These are phyloP conservation scores for Apostichopus japonicus DNA, from an alignment of 35 echinoderm and acorn worm genomes.

Conservation along the genomic window DNA sequence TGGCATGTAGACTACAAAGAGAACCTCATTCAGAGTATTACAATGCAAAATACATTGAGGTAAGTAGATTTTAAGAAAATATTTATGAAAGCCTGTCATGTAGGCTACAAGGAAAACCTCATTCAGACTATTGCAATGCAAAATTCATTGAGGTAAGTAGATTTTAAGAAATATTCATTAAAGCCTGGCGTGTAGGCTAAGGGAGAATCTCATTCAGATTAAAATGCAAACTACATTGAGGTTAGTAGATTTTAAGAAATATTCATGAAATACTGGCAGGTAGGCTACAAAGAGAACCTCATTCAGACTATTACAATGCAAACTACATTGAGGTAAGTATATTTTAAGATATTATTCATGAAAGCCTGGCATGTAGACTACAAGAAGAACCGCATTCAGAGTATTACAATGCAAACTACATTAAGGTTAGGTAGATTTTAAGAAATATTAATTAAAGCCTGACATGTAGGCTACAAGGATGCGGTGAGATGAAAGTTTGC, in stretches of 20 bases:
- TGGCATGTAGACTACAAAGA: neutral
- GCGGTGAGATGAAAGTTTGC: too few species aligned
- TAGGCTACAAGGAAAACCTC: constrained; percentile 31
- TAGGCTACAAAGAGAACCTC: constrained; percentile 35
- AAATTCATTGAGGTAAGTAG: constrained; percentile 69
- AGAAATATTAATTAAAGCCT: too few species aligned
- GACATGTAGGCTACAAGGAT: neutral
- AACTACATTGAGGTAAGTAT: constrained; percentile 69
- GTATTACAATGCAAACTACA: too few species aligned
- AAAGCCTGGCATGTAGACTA: neutral
- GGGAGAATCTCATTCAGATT: constrained; percentile 68
- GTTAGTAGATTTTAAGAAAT: constrained; percentile 23
- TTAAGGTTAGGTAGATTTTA: too few species aligned
- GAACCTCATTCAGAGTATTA: constrained; percentile 77
- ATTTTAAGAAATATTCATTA: too few species aligned
- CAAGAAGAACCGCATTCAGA: constrained; percentile 64
- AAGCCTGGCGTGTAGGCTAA: neutral
- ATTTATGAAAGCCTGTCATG: neutral
- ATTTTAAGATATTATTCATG: too few species aligned
- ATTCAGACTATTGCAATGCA: constrained; percentile 77
- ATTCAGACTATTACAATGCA: constrained; percentile 78
- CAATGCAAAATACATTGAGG: constrained; percentile 76
- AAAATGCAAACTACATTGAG: constrained; percentile 75
- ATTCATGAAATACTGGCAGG: neutral
- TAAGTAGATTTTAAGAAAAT: constrained; percentile 8